Conservation (phyloP, 1,140 invertebrate species). For the Brachionus rotundiformis region DNA sequence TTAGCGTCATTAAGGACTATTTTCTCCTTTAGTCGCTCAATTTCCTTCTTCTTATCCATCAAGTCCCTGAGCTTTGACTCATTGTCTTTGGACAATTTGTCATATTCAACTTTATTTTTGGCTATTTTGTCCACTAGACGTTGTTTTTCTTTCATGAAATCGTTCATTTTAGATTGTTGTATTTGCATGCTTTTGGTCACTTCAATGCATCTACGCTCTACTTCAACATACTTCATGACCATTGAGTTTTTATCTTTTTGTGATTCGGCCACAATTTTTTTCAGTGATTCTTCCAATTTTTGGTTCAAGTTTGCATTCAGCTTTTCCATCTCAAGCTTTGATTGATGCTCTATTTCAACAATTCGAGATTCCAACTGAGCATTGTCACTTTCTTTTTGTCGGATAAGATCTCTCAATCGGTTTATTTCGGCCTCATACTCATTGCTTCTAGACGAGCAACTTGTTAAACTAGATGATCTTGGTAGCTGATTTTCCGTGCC, state of each 20-base stretch:
- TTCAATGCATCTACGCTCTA: conserved; percentile 32
- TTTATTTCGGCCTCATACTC: conserved; percentile 32
- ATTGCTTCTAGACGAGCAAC: conserved; percentile 8
- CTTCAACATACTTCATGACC: conserved; percentile 51
- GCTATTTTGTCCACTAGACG: background rate
- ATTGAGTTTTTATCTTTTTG: conserved; percentile 51
- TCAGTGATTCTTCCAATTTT: conserved; percentile 43
- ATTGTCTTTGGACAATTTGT: conserved; percentile 16
- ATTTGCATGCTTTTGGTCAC: conserved; percentile 35
- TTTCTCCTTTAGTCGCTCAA: conserved; percentile 21
- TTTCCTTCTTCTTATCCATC: conserved; percentile 24
- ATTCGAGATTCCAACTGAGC: background rate
- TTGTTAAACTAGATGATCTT: background rate
- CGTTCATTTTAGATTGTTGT: conserved; percentile 23
- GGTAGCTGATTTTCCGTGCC: background rate
- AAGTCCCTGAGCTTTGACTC: conserved; percentile 12
- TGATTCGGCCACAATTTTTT: conserved; percentile 6
- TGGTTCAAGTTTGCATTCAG: conserved; percentile 14
- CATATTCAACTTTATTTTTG: background rate
- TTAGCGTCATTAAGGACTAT: conserved; percentile 29
- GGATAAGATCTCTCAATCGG: conserved; percentile 9
- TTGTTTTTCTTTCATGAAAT: conserved; percentile 43
- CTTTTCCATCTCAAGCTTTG: conserved; percentile 12
- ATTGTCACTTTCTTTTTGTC: conserved; percentile 7
- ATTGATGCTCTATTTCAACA: conserved; percentile 11